Evolutionary conservation across 2,888 invertebrate species (phyloP), one percentile per base, ranked within the genome.

Genomic region (Magallana nippona): DNA sequence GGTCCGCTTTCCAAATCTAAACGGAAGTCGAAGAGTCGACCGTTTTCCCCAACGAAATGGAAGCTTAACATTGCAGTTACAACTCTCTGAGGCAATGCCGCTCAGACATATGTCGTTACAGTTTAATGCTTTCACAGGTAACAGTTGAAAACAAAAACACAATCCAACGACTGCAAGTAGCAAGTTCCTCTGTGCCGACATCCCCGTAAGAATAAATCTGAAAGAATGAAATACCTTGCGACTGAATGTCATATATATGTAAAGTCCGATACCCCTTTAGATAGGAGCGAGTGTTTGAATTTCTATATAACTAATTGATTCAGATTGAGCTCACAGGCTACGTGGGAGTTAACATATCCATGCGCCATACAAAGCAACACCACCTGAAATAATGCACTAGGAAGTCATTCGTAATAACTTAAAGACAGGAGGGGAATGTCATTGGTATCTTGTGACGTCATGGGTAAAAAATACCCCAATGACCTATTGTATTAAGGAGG

Each of bases 41-140:
- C 83, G 83, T 78, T 83, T 83, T 60, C 80, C 83, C 77, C 58
- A 83, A 55, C 57, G 55, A 55, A 83, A 83, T 58, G 81, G 83
- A 11, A 56, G 19, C 32, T 71, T 80, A 62, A 80, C 44, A 19
- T 55, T 57, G 58, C 83, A 83, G 83, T 83, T 58, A 83, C 83
- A 83, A 56, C 56, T 44, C 2, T 55, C n/a, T 55, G 82, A 55
- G n/a, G 27, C 22, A 17, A 82, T 63, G 15, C 22, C 27, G 13
- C 71, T 32, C n/a, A 19, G 13, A 82, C 82, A 82, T 8, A 82
- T 55, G 55, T 82, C 55, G 17, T 63, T 63, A 55, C 82, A 82
- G 60, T 71, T 55, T 27, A 58, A 10, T n/a, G 22, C 71, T 71
- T 71, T 22, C 71, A 71, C 71, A 27, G 71, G 32, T 15, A 27